Percentiles rank a stretch among this genome's conserved stretches.
Conservation (phyloP, 92 coral and sea anemone genomes). For the Palythoa caribaeorum region DNA sequence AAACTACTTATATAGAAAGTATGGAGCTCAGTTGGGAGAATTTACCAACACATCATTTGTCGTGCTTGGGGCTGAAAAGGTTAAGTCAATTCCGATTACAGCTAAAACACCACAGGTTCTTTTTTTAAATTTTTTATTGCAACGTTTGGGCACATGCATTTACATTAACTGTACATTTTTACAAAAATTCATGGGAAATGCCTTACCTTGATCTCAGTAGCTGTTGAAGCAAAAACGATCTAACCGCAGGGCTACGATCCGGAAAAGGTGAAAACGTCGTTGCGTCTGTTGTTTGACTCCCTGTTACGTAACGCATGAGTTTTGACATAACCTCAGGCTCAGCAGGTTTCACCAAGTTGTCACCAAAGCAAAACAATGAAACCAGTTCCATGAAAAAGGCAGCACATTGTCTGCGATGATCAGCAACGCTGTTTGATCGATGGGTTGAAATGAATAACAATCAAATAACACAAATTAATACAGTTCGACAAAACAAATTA, state of each 20-base stretch:
- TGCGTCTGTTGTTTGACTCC: conserved; percentile 53
- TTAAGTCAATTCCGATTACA: no score
- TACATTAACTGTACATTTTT: no score
- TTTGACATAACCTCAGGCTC: conserved; percentile 79
- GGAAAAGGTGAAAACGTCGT: conserved; percentile 82
- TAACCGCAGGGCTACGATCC: conserved; percentile 85
- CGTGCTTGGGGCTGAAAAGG: no score
- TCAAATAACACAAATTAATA: neutral
- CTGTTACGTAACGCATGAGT: conserved; percentile 80
- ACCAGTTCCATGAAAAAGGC: conserved; percentile 92
- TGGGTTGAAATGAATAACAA: neutral
- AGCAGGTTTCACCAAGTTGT: conserved; percentile 33
- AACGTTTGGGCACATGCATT: no score
- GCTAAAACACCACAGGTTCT: no score
- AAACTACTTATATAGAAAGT: no score
- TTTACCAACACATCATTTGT: no score
- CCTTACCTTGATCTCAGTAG: conserved; percentile 74
- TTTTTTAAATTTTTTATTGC: no score
- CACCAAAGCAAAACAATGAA: conserved; percentile 83
- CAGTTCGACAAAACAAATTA: neutral
- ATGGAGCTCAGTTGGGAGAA: no score
- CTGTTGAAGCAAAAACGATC: conserved; percentile 88
- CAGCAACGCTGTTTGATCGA: conserved; percentile 50
- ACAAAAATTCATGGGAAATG: no score
- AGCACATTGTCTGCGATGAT: conserved; percentile 80